Evolutionary conservation across 2,888 invertebrate genomes (phyloP).

Genomic region (Choristoneura rosaceana): DNA sequence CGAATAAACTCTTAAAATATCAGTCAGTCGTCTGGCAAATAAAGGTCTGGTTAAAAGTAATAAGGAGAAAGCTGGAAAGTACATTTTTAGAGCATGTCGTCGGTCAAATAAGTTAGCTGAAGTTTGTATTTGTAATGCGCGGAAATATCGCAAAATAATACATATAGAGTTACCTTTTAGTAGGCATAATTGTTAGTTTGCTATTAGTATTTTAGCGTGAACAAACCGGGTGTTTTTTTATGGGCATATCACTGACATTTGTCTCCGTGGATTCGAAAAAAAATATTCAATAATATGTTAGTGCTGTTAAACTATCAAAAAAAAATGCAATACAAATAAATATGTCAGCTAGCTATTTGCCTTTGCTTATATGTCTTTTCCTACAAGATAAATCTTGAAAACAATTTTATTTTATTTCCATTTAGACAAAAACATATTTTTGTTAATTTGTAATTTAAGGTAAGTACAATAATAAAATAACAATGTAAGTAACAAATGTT

Average conservation of each 20-base stretch:
- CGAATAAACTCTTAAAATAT: background rate
- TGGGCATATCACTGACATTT: background rate
- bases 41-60: background rate
- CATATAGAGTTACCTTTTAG: slow-evolving; percentile 22
- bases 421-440: background rate
- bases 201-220: slow-evolving; percentile 20
- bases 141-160: background rate
- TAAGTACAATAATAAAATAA: background rate
- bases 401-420: background rate
- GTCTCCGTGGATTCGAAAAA: background rate
- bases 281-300: slow-evolving; percentile 5
- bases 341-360: background rate
- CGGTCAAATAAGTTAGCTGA: slow-evolving; percentile 2
- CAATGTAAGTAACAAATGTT: background rate
- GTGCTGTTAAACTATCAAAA: background rate
- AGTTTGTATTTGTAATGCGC: background rate
- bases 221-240: background rate
- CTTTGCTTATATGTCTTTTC: background rate
- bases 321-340: background rate
- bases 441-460: background rate
- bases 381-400: background rate
- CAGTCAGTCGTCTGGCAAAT: background rate
- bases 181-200: slow-evolving; percentile 12
- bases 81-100: background rate
- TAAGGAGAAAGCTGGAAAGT: background rate